Evolutionary conservation across 2,797 vertebrate genomes (phyloP), one percentile per base, ranked within the genome.

Genomic region (Epinephelus malabaricus): DNA sequence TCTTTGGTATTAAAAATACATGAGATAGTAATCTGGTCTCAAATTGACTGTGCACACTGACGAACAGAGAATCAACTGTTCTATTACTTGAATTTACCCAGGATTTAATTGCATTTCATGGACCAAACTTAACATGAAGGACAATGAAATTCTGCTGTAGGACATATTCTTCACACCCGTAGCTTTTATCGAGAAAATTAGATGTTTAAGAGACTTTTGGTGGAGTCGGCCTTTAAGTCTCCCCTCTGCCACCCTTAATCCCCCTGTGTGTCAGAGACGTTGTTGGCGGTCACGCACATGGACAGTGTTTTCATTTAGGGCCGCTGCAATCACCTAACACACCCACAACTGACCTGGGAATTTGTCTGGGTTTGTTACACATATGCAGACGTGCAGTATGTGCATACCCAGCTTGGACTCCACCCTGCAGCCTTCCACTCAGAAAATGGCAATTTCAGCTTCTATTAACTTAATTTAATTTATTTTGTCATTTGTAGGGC

Each of bases 231-330:
- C 54, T 82, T 91, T 80, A 49, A 30, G 58, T 86, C 84, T 86
- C 77, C 79, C 64, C 69, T 77, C 55, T 67, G 63, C 81, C 79
- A 77, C 76, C 76, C 67, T 73, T 88, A 89, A 91, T 89, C 84
- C 88, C 66, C 55, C 68, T 64, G 86, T 89, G 87, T 90, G 86
- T 65, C 76, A 78, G 81, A 83, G 69, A 59, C 59, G 0, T 30
- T 4, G 74, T 64, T 86, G 75, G 77, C 65, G 25, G 85, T 92
- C 89, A 92, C 80, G 68, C 89, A 91, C 89, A 83, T 77, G 78
- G 83, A 86, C 64, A 63, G 67, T 88, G 84, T 92, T 91, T 92
- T 92, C 73, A 86, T 90, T 90, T 75, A 80, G 86, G 73, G 79
- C 84, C 7, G 69, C 77, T 82, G 69, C 73, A 64, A 76, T 86